Evolutionary conservation across 2,888 invertebrate species (phyloP), one percentile per base, ranked within the genome.

Genomic region (Steinernema scapterisci): DNA sequence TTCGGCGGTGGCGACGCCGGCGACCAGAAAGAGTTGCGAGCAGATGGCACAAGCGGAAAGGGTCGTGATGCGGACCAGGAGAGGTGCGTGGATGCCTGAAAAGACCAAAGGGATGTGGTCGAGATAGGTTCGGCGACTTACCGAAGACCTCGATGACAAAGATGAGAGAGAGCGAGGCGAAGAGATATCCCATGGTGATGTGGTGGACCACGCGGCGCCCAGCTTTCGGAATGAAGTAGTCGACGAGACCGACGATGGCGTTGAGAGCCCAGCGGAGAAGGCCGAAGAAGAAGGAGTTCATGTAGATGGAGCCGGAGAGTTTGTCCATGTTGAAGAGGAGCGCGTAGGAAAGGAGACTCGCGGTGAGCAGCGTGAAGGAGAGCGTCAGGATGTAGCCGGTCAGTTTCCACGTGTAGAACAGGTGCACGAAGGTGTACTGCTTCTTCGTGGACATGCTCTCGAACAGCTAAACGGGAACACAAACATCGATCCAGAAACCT

Each of bases 41-140:
- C 82, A 81, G 77, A 83, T 80, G 13, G 81, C 81, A 5, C 78
- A 76, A 0, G 81, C 79, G 21, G 77, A 52, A 11, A 80, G 70
- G 13, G 81, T 80, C 23, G 80, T 77, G 45, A 79, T 73, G n/a
- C 76, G 27, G 52, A 78, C 72, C n/a, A 79, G 63, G 13, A 31
- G 16, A 6, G 63, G 63, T 16, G 63, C 63, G 16, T 63, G 27
- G 27, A 63, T 38, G 5, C 27, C 63, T 52, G 23, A 52, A 52
- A 23, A 11, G 23, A 5, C 1, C 6, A 23, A 52, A 11, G 11
- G 23, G 13, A 16, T 48, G 3, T 38, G 9, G 38, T n/a, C 16
- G 45, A 44, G 13, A 44, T 13, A 13, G 9, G 13, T 13, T 44
- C 9, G 45, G 13, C 13, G 9, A 56, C 19, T 9, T 16, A 63